These are phyloP conservation scores for Vimba vimba DNA, from an alignment of 2,113 vertebrate species.

Conservation along the genomic window DNA sequence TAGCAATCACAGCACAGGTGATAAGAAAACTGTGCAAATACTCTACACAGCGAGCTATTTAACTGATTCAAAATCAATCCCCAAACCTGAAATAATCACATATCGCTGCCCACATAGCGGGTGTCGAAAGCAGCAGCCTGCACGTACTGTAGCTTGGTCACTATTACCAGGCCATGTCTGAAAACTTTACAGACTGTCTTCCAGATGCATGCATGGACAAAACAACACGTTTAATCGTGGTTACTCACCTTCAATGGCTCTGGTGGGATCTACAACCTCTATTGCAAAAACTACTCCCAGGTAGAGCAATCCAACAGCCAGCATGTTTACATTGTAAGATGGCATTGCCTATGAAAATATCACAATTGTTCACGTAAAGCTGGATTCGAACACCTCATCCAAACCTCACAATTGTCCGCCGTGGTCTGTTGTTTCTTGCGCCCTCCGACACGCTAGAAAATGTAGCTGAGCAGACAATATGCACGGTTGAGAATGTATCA, in stretches of 20 bases:
- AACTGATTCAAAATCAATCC: background rate
- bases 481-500: conserved; percentile 25
- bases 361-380: conserved; percentile 67
- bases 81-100: background rate
- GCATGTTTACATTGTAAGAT: conserved; percentile 72
- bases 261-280: conserved; percentile 69
- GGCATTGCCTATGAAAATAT: conserved; percentile 68
- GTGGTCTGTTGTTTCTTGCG: conserved; percentile 64
- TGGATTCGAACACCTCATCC: conserved; percentile 71
- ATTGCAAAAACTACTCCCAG: conserved; percentile 72
- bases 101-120: background rate
- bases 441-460: conserved; percentile 56
- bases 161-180: conserved; percentile 25
- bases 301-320: conserved; percentile 74
- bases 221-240: conserved; percentile 52
- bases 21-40: conserved; percentile 16
- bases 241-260: conserved; percentile 73
- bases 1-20: conserved; percentile 18
- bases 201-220: conserved; percentile 57
- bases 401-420: conserved; percentile 62
- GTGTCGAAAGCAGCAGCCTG: conserved; percentile 24
- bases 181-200: conserved; percentile 65
- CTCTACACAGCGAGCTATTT: background rate
- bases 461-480: conserved; percentile 40
- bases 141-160: background rate